Evolutionary conservation across 2,113 vertebrate species (phyloP).

Genomic region (human): GRCh38 chr6:22570001-22570500

Average conservation of each 20-base stretch:
- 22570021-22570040: constrained; percentile 82
- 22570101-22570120: background rate
- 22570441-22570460: background rate
- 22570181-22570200: background rate
- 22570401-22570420: background rate
- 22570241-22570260: constrained; percentile 33
- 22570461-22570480: background rate
- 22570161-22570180: background rate
- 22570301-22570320: constrained; percentile 69
- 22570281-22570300: background rate
- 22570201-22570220: background rate
- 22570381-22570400: background rate
- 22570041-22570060: constrained; percentile 87
- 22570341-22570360: constrained; percentile 25
- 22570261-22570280: background rate
- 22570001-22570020: constrained; percentile 86
- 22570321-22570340: constrained; percentile 35
- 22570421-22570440: background rate
- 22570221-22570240: background rate
- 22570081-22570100: background rate
- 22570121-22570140: background rate
- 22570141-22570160: background rate
- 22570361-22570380: background rate
- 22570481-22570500: background rate
- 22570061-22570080: constrained; percentile 56